Percentiles rank a stretch among this genome's conserved stretches.
Evolutionary conservation across 2,797 vertebrate species (phyloP).

Genomic region (Sebastes hubbsi): DNA sequence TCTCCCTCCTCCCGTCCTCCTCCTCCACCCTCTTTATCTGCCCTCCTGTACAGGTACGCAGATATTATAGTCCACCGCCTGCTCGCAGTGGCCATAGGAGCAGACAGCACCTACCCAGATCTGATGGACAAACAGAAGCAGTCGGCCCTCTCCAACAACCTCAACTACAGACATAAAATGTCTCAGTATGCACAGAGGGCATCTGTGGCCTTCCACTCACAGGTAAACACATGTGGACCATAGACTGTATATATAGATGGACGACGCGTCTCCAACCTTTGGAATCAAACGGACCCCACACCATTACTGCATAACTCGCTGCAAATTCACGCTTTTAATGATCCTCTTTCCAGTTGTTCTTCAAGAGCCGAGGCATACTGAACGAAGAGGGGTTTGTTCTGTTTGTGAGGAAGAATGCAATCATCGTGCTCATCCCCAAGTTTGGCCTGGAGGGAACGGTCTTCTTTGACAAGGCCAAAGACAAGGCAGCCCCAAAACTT

Average conservation of each 20-base stretch:
- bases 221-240: conserved; percentile 72
- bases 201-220: conserved; percentile 96
- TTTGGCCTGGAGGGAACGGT: conserved; percentile 97
- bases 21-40: neutral
- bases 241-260: too few species aligned
- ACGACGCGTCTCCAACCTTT: too few species aligned
- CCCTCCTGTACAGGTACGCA: conserved; percentile 84
- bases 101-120: conserved; percentile 94
- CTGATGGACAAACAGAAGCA: conserved; percentile 96
- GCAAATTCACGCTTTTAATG: neutral
- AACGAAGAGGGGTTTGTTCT: conserved; percentile 95
- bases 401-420: conserved; percentile 96
- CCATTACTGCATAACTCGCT: neutral
- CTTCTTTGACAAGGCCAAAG: conserved; percentile 91
- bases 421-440: conserved; percentile 97
- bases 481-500: conserved; percentile 84
- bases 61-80: conserved; percentile 97
- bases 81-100: conserved; percentile 91
- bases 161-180: conserved; percentile 99
- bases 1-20: neutral
- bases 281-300: neutral
- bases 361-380: conserved; percentile 92
- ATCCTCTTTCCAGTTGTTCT: conserved; percentile 88
- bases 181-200: conserved; percentile 96
- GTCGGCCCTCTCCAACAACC: conserved; percentile 92